Conservation (phyloP, 2,888 invertebrate genomes). For the Zhuqinia jingwanae region DNA sequence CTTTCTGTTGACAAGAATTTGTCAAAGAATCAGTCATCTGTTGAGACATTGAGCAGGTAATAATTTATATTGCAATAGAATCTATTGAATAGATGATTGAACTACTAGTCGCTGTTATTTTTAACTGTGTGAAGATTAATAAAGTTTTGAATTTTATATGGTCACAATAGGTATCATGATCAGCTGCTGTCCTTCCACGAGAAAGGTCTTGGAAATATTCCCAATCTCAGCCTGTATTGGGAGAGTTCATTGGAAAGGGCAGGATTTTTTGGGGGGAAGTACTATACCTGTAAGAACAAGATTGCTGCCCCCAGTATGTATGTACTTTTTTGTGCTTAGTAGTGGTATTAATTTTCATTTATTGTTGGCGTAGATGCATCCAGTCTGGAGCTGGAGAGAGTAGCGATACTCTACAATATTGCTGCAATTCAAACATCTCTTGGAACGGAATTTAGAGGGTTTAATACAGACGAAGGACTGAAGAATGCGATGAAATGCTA, state of each 20-base stretch:
- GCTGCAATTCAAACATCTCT: conserved; percentile 95
- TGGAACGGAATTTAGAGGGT: conserved; percentile 89
- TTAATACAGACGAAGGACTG: conserved; percentile 95
- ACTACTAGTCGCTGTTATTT: background rate
- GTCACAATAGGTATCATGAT: conserved; percentile 98
- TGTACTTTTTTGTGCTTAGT: no score
- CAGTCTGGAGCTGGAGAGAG: conserved; percentile 91
- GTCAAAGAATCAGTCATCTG: conserved; percentile 67
- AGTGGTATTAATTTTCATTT: no score
- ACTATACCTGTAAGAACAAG: conserved; percentile 90
- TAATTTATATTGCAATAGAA: background rate
- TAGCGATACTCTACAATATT: conserved; percentile 97
- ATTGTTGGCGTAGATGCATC: conserved; percentile 47
- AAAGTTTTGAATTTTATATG: background rate
- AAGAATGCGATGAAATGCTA: conserved; percentile 95
- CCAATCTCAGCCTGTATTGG: conserved; percentile 93
- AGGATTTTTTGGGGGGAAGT: conserved; percentile 94
- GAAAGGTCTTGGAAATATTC: conserved; percentile 95
- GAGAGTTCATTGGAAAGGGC: conserved; percentile 99
- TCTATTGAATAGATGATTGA: background rate
- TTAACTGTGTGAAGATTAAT: background rate
- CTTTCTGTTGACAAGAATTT: conserved; percentile 67
- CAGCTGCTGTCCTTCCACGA: conserved; percentile 94
- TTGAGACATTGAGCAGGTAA: conserved; percentile 74
- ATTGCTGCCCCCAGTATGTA: no score